phyloP scores from a whole-genome alignment of 2,797 vertebrate genomes.

The Pseudocheirus occidentalis region DNA sequence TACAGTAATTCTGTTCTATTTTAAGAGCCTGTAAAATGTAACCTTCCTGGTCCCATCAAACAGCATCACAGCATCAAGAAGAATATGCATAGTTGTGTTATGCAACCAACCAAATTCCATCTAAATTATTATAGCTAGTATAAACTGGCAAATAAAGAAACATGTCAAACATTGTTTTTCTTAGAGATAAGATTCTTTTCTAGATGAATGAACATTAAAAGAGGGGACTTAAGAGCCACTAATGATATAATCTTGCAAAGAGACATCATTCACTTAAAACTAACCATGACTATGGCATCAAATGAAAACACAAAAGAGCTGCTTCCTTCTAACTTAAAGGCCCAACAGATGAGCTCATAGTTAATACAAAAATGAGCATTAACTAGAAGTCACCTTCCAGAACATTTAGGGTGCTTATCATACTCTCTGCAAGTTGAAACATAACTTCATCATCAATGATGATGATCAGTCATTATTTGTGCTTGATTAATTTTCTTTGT shows the following conservation, averaged over 20 bases:
- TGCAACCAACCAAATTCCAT: conserved; percentile 9
- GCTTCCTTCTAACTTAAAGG: conserved; percentile 40
- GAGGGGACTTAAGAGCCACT: conserved; percentile 37
- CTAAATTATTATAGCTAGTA: not conserved
- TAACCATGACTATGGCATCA: not conserved
- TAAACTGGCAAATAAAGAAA: conserved; percentile 8
- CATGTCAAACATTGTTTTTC: conserved; percentile 13
- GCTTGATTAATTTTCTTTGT: not conserved
- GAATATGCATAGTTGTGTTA: not conserved
- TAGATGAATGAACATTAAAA: conserved; percentile 45
- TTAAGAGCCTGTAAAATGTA: conserved; percentile 28
- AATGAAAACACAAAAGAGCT: conserved; percentile 33
- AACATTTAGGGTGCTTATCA: not conserved
- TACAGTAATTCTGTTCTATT: conserved; percentile 35
- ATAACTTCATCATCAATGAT: not conserved
- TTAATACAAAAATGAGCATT: conserved; percentile 23
- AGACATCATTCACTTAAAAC: conserved; percentile 33
- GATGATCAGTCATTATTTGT: not conserved
- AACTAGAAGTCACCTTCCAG: not conserved
- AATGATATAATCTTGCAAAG: conserved; percentile 28
- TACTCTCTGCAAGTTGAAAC: not conserved
- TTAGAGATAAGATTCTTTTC: not conserved
- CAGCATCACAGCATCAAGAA: not conserved
- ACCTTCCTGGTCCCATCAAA: not conserved
- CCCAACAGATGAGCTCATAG: not conserved